Evolutionary conservation across 2,888 invertebrate species (phyloP).

Genomic region (Troglohyphantes excavatus): DNA sequence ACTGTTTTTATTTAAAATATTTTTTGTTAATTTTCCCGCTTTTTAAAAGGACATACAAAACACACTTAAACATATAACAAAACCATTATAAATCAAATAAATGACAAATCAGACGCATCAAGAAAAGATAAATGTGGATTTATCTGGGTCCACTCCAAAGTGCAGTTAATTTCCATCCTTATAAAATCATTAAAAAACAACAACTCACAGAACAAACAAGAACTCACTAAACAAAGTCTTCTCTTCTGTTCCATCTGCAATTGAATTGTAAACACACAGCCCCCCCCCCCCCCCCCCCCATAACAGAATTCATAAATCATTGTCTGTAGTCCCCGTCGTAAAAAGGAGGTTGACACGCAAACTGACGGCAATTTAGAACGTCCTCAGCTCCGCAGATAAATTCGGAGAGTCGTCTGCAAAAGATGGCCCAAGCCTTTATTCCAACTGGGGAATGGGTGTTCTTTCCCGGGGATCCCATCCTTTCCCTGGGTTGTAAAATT

Average conservation of each 20-base stretch:
- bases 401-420: neutral
- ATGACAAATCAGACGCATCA: too few species aligned
- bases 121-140: too few species aligned
- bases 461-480: neutral
- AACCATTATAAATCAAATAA: too few species aligned
- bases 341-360: neutral
- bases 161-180: neutral
- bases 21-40: too few species aligned
- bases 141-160: neutral
- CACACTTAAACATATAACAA: too few species aligned
- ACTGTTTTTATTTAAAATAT: too few species aligned
- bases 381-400: neutral
- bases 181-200: neutral
- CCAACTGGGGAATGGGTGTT: neutral
- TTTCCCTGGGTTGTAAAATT: constrained; percentile 21
- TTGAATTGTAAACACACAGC: neutral
- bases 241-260: neutral
- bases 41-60: too few species aligned
- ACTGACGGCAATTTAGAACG: neutral
- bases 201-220: neutral
- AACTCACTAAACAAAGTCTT: neutral
- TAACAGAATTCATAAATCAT: constrained; percentile 39
- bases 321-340: neutral
- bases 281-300: too few species aligned
- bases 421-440: neutral